Conservation (phyloP, 1,140 invertebrate species). For the Mesaphorura yosii region DNA sequence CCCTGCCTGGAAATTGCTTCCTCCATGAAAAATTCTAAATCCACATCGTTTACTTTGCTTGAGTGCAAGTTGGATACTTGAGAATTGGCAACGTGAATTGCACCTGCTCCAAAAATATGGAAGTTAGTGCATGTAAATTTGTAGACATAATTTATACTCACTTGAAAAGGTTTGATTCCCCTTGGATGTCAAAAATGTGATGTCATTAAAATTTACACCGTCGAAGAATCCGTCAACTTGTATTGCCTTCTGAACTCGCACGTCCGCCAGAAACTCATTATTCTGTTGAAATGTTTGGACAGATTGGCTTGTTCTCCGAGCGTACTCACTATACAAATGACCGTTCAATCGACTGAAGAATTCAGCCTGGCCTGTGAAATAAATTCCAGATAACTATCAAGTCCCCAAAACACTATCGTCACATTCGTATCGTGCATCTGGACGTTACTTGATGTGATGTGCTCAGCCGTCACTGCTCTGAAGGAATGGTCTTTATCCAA, state of each 20-base stretch:
- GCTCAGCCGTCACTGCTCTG: background rate
- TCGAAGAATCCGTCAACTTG: background rate
- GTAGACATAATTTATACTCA: background rate
- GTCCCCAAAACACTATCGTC: background rate
- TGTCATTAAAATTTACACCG: background rate
- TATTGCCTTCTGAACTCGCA: background rate
- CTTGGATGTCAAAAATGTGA: background rate
- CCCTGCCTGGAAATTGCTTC: background rate
- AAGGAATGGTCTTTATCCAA: conserved; percentile 1
- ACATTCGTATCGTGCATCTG: background rate
- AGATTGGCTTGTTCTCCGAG: background rate
- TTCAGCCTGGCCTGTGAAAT: background rate
- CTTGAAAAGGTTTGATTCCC: background rate
- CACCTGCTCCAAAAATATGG: background rate
- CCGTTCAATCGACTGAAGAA: background rate
- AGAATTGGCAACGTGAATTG: background rate
- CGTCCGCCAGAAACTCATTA: background rate
- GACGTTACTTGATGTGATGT: background rate
- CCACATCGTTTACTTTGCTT: background rate
- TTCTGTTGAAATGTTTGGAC: background rate
- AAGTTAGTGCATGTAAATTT: background rate
- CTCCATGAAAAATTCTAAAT: background rate
- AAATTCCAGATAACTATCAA: background rate
- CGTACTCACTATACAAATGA: background rate
- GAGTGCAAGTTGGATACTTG: background rate